These are phyloP conservation scores for Eutolmus rufibarbis DNA, from an alignment of 2,888 invertebrate species.

Conservation along the genomic window DNA sequence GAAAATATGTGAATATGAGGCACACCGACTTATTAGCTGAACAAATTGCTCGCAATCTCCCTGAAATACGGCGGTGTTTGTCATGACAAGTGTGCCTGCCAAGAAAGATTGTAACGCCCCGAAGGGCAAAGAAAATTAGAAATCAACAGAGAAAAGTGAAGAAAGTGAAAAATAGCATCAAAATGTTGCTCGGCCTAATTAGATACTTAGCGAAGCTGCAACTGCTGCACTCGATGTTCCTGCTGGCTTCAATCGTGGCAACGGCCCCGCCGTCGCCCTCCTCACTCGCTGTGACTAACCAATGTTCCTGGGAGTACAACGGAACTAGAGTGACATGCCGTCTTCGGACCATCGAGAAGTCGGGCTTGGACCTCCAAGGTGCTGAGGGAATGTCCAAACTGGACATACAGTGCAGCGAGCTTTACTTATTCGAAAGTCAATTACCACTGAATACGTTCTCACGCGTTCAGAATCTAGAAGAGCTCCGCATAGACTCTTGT, in stretches of 20 bases:
- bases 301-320: slow-evolving; percentile 64
- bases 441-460: slow-evolving; percentile 77
- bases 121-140: not conserved
- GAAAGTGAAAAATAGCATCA: not conserved
- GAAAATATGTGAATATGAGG: slow-evolving; percentile 1
- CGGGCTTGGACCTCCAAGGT: slow-evolving; percentile 67
- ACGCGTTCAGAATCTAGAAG: slow-evolving; percentile 73
- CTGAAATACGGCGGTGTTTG: not conserved
- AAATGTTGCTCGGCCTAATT: slow-evolving; percentile 35
- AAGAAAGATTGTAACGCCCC: not conserved
- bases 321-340: slow-evolving; percentile 70
- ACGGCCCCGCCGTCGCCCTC: slow-evolving; percentile 22
- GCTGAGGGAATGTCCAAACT: slow-evolving; percentile 77
- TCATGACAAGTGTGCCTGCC: slow-evolving; percentile 13
- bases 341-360: slow-evolving; percentile 74
- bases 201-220: not conserved
- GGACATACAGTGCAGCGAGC: slow-evolving; percentile 79
- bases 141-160: slow-evolving; percentile 2
- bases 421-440: slow-evolving; percentile 81
- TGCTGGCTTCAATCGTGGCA: not conserved
- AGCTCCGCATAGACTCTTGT: slow-evolving; percentile 78
- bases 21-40: not conserved
- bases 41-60: not conserved
- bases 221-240: not conserved
- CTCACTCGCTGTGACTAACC: slow-evolving; percentile 54